phyloP scores from a whole-genome alignment of 2,888 invertebrate species.

The Melieria crassipennis region DNA sequence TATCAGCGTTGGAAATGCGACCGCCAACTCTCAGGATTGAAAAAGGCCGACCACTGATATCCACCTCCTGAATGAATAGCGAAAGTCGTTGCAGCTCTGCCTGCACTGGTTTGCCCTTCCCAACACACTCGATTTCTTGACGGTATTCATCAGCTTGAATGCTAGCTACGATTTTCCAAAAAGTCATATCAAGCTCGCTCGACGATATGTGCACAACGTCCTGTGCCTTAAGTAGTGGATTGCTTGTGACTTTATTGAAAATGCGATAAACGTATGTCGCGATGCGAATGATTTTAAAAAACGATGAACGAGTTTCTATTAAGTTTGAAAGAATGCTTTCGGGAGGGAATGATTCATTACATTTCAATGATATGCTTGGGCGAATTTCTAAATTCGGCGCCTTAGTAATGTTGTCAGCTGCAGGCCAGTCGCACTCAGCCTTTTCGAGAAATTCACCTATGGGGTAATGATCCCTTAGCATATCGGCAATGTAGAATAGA shows the following conservation, averaged over 20 bases:
- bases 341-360: too few species aligned
- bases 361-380: too few species aligned
- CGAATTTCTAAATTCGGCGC: too few species aligned
- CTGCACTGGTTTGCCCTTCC: neutral
- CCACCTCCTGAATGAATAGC: conserved; percentile 14
- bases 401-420: too few species aligned
- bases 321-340: too few species aligned
- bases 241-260: conserved; percentile 5
- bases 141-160: conserved; percentile 1
- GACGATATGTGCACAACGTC: conserved; percentile 1
- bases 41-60: neutral
- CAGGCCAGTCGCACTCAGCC: too few species aligned
- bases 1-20: conserved; percentile 30
- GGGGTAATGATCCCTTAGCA: neutral
- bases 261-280: too few species aligned
- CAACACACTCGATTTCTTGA: neutral
- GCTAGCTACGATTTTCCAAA: conserved; percentile 12
- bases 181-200: conserved; percentile 6
- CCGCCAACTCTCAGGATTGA: conserved; percentile 18
- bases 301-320: too few species aligned
- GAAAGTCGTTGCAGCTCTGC: conserved; percentile 2
- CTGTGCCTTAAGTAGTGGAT: neutral
- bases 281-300: too few species aligned
- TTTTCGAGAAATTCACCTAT: too few species aligned
- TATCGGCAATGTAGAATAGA: neutral